Evolutionary conservation across 2,113 vertebrate species (phyloP).

Genomic region (Petroica traversi): DNA sequence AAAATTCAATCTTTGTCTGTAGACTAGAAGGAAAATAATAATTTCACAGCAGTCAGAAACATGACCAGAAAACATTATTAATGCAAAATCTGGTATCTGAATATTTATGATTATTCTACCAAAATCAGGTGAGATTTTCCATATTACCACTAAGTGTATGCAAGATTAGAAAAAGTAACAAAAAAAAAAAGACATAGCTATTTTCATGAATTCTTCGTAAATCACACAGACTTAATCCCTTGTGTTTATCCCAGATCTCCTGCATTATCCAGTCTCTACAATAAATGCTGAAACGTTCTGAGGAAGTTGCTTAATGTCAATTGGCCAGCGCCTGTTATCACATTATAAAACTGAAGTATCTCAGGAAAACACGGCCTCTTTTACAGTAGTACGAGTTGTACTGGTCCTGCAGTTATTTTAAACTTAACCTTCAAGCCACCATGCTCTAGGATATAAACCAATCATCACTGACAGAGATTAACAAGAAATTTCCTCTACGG

Average conservation of each 20-base stretch:
- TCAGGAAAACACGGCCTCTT: neutral
- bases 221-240: neutral
- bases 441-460: constrained; percentile 29
- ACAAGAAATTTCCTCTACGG: constrained; percentile 9
- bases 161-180: neutral
- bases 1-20: neutral
- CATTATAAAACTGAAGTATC: neutral
- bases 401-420: neutral
- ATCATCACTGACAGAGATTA: constrained; percentile 47
- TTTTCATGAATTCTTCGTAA: neutral
- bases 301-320: neutral
- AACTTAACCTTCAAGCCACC: constrained; percentile 28
- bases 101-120: neutral
- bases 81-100: neutral
- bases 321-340: neutral
- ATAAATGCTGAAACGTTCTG: neutral
- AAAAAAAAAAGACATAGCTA: neutral
- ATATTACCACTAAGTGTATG: neutral
- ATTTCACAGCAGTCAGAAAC: neutral
- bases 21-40: neutral
- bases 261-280: neutral
- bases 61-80: neutral
- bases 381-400: neutral
- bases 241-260: neutral
- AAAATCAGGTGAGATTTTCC: neutral